Percentiles rank a stretch among this genome's conserved stretches.
phyloP scores from a whole-genome alignment of 2,113 vertebrate species.

The Ramphastos sulfuratus region DNA sequence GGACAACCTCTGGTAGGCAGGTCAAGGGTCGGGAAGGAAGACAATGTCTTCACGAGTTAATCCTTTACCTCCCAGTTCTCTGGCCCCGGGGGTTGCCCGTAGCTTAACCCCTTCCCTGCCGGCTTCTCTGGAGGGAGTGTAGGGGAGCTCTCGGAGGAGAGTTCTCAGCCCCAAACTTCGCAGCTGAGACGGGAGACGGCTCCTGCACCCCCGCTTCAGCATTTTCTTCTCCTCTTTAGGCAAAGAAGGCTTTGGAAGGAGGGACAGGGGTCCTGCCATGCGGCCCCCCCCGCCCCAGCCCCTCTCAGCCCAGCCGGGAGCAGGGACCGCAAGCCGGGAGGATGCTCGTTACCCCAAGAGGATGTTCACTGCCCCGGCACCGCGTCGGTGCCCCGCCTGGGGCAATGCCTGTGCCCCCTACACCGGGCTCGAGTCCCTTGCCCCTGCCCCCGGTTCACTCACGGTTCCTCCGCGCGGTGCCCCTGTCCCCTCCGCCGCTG shows the following conservation, averaged over 20 bases:
- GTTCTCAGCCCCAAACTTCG: conserved; percentile 1
- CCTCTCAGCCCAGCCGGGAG: neutral
- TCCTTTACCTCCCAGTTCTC: neutral
- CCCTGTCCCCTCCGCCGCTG: neutral
- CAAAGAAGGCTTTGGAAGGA: accelerated
- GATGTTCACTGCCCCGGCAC: neutral
- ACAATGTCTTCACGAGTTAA: neutral
- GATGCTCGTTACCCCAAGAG: neutral
- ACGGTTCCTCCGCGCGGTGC: conserved; percentile 5
- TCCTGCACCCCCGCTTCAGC: neutral
- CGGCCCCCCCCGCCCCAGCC: neutral
- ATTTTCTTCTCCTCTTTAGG: neutral
- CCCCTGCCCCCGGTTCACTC: neutral
- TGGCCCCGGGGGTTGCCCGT: neutral
- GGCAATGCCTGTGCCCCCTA: neutral
- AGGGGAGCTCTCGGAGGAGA: neutral
- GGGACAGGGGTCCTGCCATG: neutral
- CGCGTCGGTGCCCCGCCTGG: neutral
- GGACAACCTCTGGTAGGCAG: neutral
- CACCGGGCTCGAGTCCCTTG: too few relatives aligned
- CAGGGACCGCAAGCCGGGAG: neutral
- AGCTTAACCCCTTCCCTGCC: neutral
- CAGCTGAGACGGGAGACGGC: neutral
- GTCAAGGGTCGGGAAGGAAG: neutral
- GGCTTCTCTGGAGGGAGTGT: neutral